Conservation (phyloP, 2,113 vertebrate species). For the Edolisoma coerulescens region DNA sequence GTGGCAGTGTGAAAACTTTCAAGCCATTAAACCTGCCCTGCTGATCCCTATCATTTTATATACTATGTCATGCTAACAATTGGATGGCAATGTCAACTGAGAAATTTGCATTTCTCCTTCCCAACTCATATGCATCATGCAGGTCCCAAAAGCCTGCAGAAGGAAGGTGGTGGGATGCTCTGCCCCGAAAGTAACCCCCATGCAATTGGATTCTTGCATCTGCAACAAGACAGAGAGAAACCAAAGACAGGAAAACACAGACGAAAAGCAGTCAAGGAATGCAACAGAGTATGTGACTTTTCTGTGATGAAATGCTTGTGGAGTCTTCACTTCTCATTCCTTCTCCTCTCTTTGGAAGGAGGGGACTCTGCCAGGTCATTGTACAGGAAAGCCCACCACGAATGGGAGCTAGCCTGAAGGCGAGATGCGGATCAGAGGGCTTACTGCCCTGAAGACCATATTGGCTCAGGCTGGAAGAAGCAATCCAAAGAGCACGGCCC, state of each 20-base stretch:
- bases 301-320: not conserved
- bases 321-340: not conserved
- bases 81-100: not conserved
- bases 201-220: not conserved
- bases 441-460: not conserved
- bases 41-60: conserved; percentile 8
- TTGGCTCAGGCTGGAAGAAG: not conserved
- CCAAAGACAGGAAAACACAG: not conserved
- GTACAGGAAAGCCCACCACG: not conserved
- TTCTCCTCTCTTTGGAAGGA: not conserved
- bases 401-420: not conserved
- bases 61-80: not conserved
- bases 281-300: not conserved
- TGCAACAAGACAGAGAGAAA: not conserved
- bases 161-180: not conserved
- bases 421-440: not conserved
- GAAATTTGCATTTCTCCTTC: not conserved
- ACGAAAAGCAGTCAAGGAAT: not conserved
- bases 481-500: not conserved
- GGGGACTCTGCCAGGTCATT: not conserved
- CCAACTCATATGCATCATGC: not conserved
- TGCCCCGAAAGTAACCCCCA: not conserved
- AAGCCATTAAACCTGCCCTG: not conserved
- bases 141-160: not conserved
- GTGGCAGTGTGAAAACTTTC: not conserved